phyloP scores from a whole-genome alignment of 2,113 vertebrate genomes.

The Brachyhypopomus gauderio region DNA sequence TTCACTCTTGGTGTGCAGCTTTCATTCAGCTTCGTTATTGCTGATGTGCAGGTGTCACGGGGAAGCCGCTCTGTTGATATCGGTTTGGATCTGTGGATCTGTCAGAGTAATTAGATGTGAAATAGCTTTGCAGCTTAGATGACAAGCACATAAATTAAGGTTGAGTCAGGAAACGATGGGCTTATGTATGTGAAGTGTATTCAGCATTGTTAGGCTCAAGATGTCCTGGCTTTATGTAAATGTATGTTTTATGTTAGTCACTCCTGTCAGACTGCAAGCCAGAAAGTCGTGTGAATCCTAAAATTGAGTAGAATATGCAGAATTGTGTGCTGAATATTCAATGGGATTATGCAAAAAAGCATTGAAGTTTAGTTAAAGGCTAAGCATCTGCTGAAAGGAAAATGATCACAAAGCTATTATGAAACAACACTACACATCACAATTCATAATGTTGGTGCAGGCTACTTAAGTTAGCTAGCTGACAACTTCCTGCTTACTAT shows the following conservation, averaged over 20 bases:
- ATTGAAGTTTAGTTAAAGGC: neutral
- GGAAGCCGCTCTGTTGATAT: slow-evolving; percentile 6
- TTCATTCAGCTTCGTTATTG: neutral
- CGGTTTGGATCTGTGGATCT: neutral
- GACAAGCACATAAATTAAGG: neutral
- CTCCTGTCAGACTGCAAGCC: neutral
- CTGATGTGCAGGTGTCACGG: neutral
- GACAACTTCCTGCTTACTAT: no score
- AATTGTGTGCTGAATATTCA: neutral
- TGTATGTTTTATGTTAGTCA: neutral
- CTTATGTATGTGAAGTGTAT: neutral
- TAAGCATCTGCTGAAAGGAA: no score
- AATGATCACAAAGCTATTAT: no score
- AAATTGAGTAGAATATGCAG: neutral
- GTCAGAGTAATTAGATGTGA: neutral
- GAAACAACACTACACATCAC: no score
- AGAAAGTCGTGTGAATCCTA: neutral
- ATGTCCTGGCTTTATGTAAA: neutral
- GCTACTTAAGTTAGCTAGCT: no score
- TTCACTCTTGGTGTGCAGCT: slow-evolving; percentile 18
- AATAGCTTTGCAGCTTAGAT: neutral
- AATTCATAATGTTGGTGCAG: no score
- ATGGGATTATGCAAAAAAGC: neutral
- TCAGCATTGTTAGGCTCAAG: neutral
- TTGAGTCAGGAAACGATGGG: neutral